Conservation (phyloP, 2,888 invertebrate species). For the Spilarctia lutea region DNA sequence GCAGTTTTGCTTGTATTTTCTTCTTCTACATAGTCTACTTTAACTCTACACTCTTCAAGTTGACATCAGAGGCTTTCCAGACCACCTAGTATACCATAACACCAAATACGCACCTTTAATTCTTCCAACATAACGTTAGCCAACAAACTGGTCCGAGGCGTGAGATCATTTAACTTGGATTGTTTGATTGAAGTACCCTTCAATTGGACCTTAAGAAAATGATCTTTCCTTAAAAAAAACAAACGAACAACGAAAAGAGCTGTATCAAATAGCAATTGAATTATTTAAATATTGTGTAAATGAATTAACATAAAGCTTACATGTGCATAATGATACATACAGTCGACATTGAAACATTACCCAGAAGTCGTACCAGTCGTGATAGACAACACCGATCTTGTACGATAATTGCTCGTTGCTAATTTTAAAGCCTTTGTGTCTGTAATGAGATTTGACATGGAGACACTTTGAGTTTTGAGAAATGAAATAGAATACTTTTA, state of each 20-base stretch:
- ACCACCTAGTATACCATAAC: too few relatives aligned
- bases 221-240: not conserved
- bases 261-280: not conserved
- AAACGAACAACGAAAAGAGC: not conserved
- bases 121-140: too few relatives aligned
- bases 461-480: too few relatives aligned
- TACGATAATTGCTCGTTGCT: not conserved
- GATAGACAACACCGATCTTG: slow-evolving; percentile 9
- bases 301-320: not conserved
- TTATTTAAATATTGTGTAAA: not conserved
- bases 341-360: slow-evolving; percentile 9
- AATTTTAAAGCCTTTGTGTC: not conserved
- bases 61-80: too few relatives aligned
- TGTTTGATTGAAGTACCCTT: not conserved
- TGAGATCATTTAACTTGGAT: too few relatives aligned
- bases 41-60: too few relatives aligned
- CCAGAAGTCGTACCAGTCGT: slow-evolving; percentile 7
- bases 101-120: too few relatives aligned
- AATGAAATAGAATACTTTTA: too few relatives aligned
- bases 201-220: not conserved
- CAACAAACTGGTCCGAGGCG: too few relatives aligned
- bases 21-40: too few relatives aligned
- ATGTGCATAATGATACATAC: not conserved
- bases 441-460: too few relatives aligned
- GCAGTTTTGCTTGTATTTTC: too few relatives aligned